Evolutionary conservation across 2,113 vertebrate genomes (phyloP), one percentile per base, ranked within the genome.

Genomic region (Pseudopodoces humilis): DNA sequence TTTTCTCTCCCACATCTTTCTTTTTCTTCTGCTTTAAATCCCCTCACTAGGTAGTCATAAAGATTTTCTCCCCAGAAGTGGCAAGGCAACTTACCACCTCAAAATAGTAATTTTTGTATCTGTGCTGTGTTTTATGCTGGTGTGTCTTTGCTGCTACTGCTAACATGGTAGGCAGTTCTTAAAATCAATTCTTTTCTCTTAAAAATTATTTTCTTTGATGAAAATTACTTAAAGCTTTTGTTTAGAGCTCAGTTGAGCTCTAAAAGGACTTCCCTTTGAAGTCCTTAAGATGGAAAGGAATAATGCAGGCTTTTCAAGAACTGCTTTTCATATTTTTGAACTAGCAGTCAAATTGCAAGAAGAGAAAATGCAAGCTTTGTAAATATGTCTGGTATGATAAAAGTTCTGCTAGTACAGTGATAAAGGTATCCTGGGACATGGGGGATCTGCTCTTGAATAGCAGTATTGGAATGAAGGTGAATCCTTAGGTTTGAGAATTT

Each of bases 261-360:
- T 39, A 39, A 43, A 43, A 43, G 33, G 41, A 43, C 74, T 56
- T 86, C 60, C 28, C 59, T 94, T 92, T 95, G 86, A 92, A 94
- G 89, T 79, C 37, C 18, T 72, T 62, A 18, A 72, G 53, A 49
- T 82, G 46, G 41, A 25, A 82, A 28, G 62, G 50, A 82, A 71
- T 53, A 74, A 53, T 65, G 79, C 83, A 90, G 52, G 70, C 79
- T 90, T 92, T 94, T 90, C 88, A 88, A 70, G 35, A 86, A 55
- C 46, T 65, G 62, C 27, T 94, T 95, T 96, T 91, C 31, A 30
- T 88, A 27, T 81, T 88, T 93, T 91, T 64, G 49, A 91, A 76
- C 35, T 16, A 72, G 74, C 60, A 82, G 80, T 71, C 55, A 83
- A 64, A 82, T 72, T 82, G 53, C 58, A 94, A 75, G 80, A 35